Conservation (phyloP, 2,888 invertebrate species). For the Dasysyrphus albostriatus region DNA sequence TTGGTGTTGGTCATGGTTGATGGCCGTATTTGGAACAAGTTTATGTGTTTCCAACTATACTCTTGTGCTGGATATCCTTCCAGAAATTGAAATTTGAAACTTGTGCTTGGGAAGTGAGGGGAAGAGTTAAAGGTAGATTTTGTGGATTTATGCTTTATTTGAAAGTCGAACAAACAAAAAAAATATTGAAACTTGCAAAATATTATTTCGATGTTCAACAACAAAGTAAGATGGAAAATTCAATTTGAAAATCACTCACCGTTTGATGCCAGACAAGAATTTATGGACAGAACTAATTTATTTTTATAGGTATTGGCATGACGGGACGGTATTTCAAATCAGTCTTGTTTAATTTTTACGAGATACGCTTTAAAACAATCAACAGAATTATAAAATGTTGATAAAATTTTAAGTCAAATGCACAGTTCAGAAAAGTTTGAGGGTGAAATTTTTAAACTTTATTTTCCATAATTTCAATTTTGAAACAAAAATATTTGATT, state of each 20-base stretch:
- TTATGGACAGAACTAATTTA: conserved; percentile 2
- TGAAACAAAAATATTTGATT: too few species aligned
- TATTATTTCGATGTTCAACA: conserved; percentile 8
- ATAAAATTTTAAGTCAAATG: neutral
- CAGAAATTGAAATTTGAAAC: conserved; percentile 25
- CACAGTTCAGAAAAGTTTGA: neutral
- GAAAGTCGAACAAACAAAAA: neutral
- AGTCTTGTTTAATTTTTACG: neutral
- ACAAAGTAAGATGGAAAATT: conserved; percentile 5
- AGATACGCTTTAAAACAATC: neutral
- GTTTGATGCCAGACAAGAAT: neutral
- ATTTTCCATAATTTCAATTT: too few species aligned
- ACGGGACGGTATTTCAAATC: conserved; percentile 1
- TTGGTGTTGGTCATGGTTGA: conserved; percentile 13
- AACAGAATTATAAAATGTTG: too few species aligned
- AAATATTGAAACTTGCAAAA: neutral
- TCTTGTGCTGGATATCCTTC: neutral
- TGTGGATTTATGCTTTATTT: conserved; percentile 25
- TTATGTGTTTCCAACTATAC: neutral
- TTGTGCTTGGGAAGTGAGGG: neutral
- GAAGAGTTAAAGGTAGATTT: conserved; percentile 16
- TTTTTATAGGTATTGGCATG: neutral
- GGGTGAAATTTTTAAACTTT: too few species aligned
- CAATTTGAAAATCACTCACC: conserved; percentile 22
- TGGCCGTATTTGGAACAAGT: conserved; percentile 20